Evolutionary conservation across 2,113 vertebrate species (phyloP).

Genomic region (Trichomycterus rosablanca): DNA sequence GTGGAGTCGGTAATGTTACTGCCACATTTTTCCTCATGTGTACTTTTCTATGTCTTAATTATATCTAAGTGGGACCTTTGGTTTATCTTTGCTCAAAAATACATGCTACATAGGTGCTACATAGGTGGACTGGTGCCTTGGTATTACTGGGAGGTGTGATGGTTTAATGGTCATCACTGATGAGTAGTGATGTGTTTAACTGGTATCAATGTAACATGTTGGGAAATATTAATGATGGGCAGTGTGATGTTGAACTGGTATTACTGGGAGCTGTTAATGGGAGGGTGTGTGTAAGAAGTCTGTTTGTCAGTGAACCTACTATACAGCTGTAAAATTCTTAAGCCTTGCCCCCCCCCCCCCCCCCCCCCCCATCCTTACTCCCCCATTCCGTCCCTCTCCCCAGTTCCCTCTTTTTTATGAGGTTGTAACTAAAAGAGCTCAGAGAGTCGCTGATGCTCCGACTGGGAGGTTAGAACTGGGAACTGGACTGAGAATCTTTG

Average conservation of each 20-base stretch:
- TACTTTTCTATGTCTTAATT: no score
- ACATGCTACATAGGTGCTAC: no score
- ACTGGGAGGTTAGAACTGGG: no score
- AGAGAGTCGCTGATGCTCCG: conserved; percentile 50
- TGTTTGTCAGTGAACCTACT: conserved; percentile 72
- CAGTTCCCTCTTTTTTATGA: conserved; percentile 15
- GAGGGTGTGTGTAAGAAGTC: background rate
- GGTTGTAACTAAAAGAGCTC: conserved; percentile 33
- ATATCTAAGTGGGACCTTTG: no score
- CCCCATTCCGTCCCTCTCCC: conserved; percentile 28
- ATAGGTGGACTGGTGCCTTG: background rate
- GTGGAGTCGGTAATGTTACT: no score
- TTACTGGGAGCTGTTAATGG: conserved; percentile 27
- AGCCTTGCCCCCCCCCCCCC: conserved; percentile 36
- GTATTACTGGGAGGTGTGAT: background rate
- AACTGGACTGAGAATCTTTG: background rate
- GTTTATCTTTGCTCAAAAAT: no score
- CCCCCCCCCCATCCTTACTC: conserved; percentile 26
- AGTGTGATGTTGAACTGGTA: conserved; percentile 13
- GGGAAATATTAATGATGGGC: no score
- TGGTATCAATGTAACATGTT: no score
- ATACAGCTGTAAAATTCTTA: conserved; percentile 53
- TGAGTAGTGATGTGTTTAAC: no score
- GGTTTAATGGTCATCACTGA: no score
- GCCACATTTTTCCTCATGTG: no score